Evolutionary conservation across 2,113 vertebrate species (phyloP).

Genomic region (Rhinopithecus roxellana): DNA sequence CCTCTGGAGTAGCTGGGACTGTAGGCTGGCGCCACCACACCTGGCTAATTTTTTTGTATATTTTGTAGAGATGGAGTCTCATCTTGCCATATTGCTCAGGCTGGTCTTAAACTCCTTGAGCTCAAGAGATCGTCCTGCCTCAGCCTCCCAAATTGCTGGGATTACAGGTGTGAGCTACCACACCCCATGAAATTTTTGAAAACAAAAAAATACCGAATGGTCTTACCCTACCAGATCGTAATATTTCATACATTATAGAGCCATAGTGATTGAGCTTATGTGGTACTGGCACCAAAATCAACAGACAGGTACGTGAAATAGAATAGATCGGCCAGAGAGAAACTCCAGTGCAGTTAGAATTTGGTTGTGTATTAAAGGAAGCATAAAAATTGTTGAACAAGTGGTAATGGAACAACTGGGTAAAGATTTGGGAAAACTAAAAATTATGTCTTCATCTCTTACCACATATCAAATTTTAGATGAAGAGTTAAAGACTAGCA

Average conservation of each 20-base stretch:
- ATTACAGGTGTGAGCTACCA: no score
- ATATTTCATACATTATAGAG: not conserved
- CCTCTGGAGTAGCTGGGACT: no score
- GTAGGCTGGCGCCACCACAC: fast-evolving
- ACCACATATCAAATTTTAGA: not conserved
- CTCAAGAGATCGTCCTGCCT: no score
- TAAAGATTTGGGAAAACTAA: not conserved
- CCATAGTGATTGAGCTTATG: not conserved
- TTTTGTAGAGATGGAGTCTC: no score
- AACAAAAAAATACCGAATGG: not conserved
- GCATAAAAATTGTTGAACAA: not conserved
- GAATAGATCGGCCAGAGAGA: not conserved
- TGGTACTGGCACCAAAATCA: not conserved
- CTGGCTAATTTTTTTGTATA: no score
- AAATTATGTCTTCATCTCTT: not conserved
- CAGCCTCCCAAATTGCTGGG: no score
- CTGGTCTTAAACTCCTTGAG: no score
- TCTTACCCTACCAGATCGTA: not conserved
- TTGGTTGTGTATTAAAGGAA: not conserved
- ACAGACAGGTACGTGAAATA: not conserved
- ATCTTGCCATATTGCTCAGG: no score
- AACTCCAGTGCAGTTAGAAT: not conserved
- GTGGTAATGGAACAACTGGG: not conserved
- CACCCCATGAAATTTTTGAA: not conserved
- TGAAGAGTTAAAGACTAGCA: constrained; percentile 26